These are phyloP conservation scores for Symphodus melops DNA, from an alignment of 2,113 vertebrate genomes.

Conservation along the genomic window DNA sequence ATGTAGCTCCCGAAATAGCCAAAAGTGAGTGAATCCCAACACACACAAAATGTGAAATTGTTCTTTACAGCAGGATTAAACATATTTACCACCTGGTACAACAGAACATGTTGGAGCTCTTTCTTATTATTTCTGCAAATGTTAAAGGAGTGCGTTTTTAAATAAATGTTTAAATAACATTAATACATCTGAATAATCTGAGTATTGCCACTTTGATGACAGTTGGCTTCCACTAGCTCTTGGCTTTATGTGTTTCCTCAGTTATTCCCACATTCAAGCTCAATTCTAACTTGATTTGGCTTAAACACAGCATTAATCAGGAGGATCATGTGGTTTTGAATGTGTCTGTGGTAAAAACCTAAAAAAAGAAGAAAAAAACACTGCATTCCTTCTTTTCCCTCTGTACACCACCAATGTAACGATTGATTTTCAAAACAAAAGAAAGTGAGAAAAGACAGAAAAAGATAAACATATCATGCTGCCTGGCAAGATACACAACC, in stretches of 20 bases:
- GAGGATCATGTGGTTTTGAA: not conserved
- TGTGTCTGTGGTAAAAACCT: not conserved
- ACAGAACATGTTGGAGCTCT: too few relatives aligned
- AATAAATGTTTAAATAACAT: too few relatives aligned
- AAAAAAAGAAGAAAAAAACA: not conserved
- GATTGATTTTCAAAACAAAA: slow-evolving; percentile 44
- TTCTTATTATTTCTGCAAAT: too few relatives aligned
- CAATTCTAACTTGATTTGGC: slow-evolving; percentile 38
- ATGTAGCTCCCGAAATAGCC: not conserved
- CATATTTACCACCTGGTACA: too few relatives aligned
- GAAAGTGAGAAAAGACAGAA: not conserved
- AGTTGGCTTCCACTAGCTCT: too few relatives aligned
- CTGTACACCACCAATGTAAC: not conserved
- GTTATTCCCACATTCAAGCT: slow-evolving; percentile 26
- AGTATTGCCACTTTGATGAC: too few relatives aligned
- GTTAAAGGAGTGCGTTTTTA: too few relatives aligned
- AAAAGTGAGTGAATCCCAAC: not conserved
- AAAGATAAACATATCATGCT: slow-evolving; percentile 31
- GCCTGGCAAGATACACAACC: slow-evolving; percentile 60
- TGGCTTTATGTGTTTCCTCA: too few relatives aligned
- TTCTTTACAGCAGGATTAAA: too few relatives aligned
- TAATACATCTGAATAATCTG: too few relatives aligned
- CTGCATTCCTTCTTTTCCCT: slow-evolving; percentile 16
- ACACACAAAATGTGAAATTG: not conserved
- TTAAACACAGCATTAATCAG: slow-evolving; percentile 19